These are phyloP conservation scores for Megalopta genalis DNA, from an alignment of 1,140 invertebrate genomes.

Conservation along the genomic window DNA sequence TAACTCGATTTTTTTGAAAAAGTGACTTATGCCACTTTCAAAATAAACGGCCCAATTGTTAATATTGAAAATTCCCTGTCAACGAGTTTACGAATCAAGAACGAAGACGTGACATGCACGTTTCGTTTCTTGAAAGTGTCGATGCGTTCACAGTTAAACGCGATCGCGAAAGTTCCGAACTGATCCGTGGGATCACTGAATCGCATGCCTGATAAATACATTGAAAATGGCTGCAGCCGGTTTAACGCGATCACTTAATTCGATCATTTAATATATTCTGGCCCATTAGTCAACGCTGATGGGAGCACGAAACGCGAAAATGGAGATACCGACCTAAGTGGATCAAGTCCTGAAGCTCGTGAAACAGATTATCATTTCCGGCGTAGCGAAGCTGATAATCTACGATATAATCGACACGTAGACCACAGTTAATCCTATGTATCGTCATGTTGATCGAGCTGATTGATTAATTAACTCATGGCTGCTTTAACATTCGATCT, in stretches of 20 bases:
- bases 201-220: too few species aligned
- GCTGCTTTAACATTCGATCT: neutral
- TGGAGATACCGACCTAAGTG: constrained; percentile 8
- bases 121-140: too few species aligned
- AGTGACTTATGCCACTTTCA: too few species aligned
- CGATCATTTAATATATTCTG: constrained; percentile 4
- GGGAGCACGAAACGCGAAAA: constrained; percentile 12
- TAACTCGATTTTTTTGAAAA: too few species aligned
- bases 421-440: neutral
- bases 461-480: constrained; percentile 30
- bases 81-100: too few species aligned
- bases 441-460: constrained; percentile 26
- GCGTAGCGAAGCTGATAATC: constrained; percentile 12
- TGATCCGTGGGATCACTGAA: too few species aligned
- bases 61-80: too few species aligned
- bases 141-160: too few species aligned
- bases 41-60: too few species aligned
- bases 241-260: neutral
- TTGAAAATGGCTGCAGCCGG: too few species aligned
- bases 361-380: constrained; percentile 14
- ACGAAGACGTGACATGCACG: too few species aligned
- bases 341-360: constrained; percentile 11
- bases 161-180: too few species aligned
- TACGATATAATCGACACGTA: constrained; percentile 14
- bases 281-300: constrained; percentile 3